Evolutionary conservation across 2,888 invertebrate genomes (phyloP).

Genomic region (Dicranocentrus wangi): DNA sequence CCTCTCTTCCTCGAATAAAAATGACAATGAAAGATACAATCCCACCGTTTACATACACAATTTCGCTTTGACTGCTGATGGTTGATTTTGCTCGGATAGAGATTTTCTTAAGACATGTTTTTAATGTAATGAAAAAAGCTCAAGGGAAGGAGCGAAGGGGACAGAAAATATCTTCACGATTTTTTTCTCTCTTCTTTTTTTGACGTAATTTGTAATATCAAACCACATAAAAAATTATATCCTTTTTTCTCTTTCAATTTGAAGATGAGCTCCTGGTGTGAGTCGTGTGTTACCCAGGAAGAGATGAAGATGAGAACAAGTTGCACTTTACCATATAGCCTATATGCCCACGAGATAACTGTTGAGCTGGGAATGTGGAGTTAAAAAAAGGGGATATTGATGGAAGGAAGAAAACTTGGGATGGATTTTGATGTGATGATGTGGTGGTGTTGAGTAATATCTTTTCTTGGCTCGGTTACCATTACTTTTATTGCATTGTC

Average conservation of each 20-base stretch:
- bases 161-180: slow-evolving; percentile 48
- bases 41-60: slow-evolving; percentile 41
- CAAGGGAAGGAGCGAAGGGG: slow-evolving; percentile 56
- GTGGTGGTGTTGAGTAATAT: slow-evolving; percentile 38
- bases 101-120: slow-evolving; percentile 57
- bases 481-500: slow-evolving; percentile 61
- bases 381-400: neutral
- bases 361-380: neutral
- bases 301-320: slow-evolving; percentile 47
- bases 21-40: slow-evolving; percentile 54
- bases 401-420: slow-evolving; percentile 2
- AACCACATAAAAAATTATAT: slow-evolving; percentile 55
- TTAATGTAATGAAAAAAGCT: slow-evolving; percentile 65
- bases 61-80: slow-evolving; percentile 32
- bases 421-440: too few species aligned
- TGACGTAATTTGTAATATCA: slow-evolving; percentile 62
- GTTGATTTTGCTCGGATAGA: slow-evolving; percentile 19
- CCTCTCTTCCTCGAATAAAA: slow-evolving; percentile 24
- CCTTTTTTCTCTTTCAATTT: slow-evolving; percentile 55
- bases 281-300: slow-evolving; percentile 57
- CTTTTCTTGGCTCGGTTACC: slow-evolving; percentile 56
- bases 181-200: slow-evolving; percentile 39
- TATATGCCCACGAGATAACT: neutral
- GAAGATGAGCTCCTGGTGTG: slow-evolving; percentile 65
- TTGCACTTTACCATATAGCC: slow-evolving; percentile 38